A percentile compares a stretch with the other conserved stretches of the same genome.
Evolutionary conservation across 2,113 vertebrate genomes (phyloP).

Genomic region (Melanocharis versteri): DNA sequence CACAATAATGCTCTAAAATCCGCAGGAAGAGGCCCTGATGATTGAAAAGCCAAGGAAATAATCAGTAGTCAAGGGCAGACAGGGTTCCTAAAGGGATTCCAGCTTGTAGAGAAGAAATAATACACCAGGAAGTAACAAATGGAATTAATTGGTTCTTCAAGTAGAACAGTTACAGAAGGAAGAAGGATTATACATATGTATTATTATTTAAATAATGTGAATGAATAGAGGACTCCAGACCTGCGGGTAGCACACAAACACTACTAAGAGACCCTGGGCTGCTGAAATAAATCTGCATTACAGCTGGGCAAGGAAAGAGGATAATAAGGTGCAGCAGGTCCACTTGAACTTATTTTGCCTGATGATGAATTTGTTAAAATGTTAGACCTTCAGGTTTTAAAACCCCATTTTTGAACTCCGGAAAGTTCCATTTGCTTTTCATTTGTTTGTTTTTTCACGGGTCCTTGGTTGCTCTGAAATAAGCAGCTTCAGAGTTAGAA

Average conservation of each 20-base stretch:
- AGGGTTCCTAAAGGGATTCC: conserved; percentile 56
- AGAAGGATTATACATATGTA: conserved; percentile 49
- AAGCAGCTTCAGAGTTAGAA: background rate
- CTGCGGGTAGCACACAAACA: background rate
- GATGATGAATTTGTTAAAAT: background rate
- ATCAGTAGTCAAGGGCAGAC: conserved; percentile 33
- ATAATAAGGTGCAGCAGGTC: background rate
- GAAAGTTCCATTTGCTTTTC: background rate
- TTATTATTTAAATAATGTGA: conserved; percentile 43
- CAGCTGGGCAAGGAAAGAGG: background rate
- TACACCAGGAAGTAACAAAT: conserved; percentile 53
- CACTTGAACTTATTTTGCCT: background rate
- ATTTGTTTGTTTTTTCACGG: background rate
- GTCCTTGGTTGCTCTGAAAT: conserved; percentile 19
- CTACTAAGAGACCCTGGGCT: background rate
- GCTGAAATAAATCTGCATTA: background rate
- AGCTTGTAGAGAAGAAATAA: conserved; percentile 44
- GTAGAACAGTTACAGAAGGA: conserved; percentile 41
- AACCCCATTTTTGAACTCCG: background rate
- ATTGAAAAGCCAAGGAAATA: conserved; percentile 51
- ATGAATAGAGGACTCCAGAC: conserved; percentile 26
- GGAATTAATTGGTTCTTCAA: conserved; percentile 58
- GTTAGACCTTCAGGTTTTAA: background rate
- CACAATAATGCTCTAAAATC: conserved; percentile 33
- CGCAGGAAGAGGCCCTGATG: conserved; percentile 18